phyloP scores from a whole-genome alignment of 2,797 vertebrate species.

The Natrix natrix region DNA sequence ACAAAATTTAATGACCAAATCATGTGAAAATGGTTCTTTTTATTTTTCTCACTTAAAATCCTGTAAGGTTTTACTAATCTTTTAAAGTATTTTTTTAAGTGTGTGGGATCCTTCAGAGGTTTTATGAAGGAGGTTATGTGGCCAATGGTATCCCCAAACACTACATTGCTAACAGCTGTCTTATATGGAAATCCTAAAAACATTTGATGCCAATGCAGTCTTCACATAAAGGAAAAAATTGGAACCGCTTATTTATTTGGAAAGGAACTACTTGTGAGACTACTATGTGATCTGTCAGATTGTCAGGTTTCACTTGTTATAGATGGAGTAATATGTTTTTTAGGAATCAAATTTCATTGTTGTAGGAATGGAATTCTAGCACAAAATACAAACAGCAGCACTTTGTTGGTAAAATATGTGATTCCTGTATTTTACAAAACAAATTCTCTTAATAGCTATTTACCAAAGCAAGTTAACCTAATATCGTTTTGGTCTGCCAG shows the following conservation, averaged over 20 bases:
- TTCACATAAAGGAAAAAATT: not conserved
- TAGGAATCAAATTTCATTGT: not conserved
- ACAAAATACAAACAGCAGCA: not conserved
- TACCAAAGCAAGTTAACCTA: not conserved
- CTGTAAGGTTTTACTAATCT: not conserved
- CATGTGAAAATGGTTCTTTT: not conserved
- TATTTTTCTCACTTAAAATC: not conserved
- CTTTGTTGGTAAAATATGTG: not conserved
- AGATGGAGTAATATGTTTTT: not conserved
- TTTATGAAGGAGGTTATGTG: not conserved
- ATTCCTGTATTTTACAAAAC: not conserved
- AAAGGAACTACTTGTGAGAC: not conserved
- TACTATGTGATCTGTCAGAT: not conserved
- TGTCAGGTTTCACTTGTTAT: not conserved
- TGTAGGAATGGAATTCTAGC: not conserved
- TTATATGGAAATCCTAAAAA: not conserved
- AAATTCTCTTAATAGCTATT: not conserved
- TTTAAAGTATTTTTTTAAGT: not conserved
- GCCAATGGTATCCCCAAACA: not conserved
- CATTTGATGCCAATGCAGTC: not conserved
- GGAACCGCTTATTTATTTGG: not conserved
- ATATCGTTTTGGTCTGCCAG: not conserved
- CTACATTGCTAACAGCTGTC: not conserved
- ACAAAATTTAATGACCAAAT: not conserved
- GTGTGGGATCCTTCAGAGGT: not conserved